Conservation (phyloP, 2,113 vertebrate species). For the Bubo bubo region DNA sequence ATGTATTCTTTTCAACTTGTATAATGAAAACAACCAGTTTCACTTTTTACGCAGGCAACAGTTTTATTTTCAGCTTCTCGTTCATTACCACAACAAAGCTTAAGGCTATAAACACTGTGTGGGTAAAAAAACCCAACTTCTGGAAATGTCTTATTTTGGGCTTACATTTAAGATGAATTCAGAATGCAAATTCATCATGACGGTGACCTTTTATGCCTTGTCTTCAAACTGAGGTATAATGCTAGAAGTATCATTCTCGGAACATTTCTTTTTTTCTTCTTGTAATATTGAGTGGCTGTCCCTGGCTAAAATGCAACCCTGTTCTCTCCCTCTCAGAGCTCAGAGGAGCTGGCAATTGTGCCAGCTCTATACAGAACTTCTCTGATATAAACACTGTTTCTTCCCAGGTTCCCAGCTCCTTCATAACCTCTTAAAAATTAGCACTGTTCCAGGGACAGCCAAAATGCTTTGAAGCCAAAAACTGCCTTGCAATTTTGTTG, state of each 20-base stretch:
- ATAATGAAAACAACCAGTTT: not conserved
- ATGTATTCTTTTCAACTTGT: not conserved
- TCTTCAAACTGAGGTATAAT: not conserved
- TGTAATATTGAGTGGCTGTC: not conserved
- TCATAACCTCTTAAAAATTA: constrained; percentile 31
- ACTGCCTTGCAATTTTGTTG: not conserved
- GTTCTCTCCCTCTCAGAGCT: not conserved
- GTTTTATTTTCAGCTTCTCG: not conserved
- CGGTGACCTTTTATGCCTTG: not conserved
- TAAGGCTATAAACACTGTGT: not conserved
- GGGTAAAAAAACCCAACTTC: not conserved
- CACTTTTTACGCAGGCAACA: not conserved
- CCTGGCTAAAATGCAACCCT: not conserved
- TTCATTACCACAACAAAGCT: not conserved
- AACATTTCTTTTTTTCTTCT: not conserved
- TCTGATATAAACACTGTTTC: not conserved
- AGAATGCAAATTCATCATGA: not conserved
- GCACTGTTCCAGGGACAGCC: not conserved
- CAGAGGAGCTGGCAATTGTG: not conserved
- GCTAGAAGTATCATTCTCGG: not conserved
- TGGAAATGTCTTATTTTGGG: not conserved
- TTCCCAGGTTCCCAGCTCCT: not conserved
- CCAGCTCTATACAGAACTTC: not conserved
- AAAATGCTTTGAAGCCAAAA: constrained; percentile 23
- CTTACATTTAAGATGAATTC: not conserved